Percentiles rank a stretch among this genome's conserved stretches.
phyloP scores from a whole-genome alignment of 2,797 vertebrate species.

The Allobates femoralis region DNA sequence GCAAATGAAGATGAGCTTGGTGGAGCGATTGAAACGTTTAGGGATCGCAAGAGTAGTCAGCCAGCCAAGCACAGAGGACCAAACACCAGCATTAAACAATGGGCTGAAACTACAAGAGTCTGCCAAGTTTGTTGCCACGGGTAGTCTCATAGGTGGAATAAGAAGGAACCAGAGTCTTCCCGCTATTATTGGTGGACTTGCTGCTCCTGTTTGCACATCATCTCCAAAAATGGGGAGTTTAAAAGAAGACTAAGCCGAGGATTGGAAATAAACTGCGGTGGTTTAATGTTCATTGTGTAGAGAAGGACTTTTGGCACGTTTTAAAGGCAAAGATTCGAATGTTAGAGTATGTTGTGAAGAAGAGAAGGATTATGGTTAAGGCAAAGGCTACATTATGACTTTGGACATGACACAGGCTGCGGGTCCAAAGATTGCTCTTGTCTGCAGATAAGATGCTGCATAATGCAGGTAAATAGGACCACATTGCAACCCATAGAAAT shows the following conservation, averaged over 20 bases:
- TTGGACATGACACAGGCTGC: too few relatives aligned
- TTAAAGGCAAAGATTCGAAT: constrained; percentile 67
- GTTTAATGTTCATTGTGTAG: constrained; percentile 51
- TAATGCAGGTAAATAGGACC: too few relatives aligned
- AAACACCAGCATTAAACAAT: constrained; percentile 61
- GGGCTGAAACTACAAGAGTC: constrained; percentile 77
- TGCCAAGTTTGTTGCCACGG: constrained; percentile 82
- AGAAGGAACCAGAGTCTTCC: constrained; percentile 96
- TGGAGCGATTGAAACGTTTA: constrained; percentile 88
- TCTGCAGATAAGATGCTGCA: too few relatives aligned
- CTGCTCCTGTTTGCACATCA: constrained; percentile 72
- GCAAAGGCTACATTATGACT: too few relatives aligned
- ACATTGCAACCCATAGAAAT: too few relatives aligned
- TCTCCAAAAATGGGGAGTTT: constrained; percentile 81
- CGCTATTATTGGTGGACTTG: constrained; percentile 82
- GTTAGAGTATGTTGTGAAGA: constrained; percentile 67
- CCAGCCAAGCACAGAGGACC: constrained; percentile 67
- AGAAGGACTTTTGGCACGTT: constrained; percentile 46
- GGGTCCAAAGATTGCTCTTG: too few relatives aligned
- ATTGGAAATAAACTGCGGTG: background rate
- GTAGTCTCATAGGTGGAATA: constrained; percentile 87
- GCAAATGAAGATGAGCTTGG: constrained; percentile 79
- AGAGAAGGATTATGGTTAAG: background rate
- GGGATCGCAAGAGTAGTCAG: constrained; percentile 86
- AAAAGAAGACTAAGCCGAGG: constrained; percentile 74